A percentile compares a stretch with the other conserved stretches of the same genome.
These are phyloP conservation scores for Scrobipalpa costella DNA, from an alignment of 2,888 invertebrate genomes.

Conservation along the genomic window DNA sequence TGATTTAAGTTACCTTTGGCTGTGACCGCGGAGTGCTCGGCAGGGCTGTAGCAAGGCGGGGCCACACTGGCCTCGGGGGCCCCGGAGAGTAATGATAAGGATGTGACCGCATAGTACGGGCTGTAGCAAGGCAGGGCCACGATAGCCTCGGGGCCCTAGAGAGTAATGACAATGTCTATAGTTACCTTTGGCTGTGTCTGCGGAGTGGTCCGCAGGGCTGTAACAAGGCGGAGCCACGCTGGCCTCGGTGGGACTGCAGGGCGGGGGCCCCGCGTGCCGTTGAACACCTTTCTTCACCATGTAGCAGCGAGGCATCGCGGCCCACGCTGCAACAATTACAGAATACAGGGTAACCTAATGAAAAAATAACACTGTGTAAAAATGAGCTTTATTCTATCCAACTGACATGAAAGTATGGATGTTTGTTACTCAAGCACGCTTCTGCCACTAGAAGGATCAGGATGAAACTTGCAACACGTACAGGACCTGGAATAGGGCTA, in stretches of 20 bases:
- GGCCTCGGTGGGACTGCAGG: constrained; percentile 81
- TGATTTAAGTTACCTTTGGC: no score
- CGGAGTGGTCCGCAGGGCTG: constrained; percentile 68
- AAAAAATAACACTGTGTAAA: no score
- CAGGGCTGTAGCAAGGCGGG: constrained; percentile 81
- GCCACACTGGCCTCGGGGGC: constrained; percentile 81
- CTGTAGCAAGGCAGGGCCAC: neutral
- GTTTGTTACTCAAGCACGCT: no score
- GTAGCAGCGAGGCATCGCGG: constrained; percentile 87
- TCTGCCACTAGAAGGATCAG: no score
- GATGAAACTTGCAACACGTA: no score
- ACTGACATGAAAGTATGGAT: no score
- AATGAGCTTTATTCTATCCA: no score
- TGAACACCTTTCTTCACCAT: constrained; percentile 86
- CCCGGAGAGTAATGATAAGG: constrained; percentile 51
- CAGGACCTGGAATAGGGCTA: no score
- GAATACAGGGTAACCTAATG: neutral
- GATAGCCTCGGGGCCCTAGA: no score
- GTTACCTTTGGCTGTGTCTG: constrained; percentile 56
- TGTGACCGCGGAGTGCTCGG: constrained; percentile 55
- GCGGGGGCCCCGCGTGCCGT: constrained; percentile 67
- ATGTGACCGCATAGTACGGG: neutral
- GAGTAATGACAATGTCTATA: no score
- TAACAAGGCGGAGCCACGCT: constrained; percentile 82
- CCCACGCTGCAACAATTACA: constrained; percentile 50